phyloP scores from a whole-genome alignment of 2,888 invertebrate genomes.

The Hedychridium roseum region DNA sequence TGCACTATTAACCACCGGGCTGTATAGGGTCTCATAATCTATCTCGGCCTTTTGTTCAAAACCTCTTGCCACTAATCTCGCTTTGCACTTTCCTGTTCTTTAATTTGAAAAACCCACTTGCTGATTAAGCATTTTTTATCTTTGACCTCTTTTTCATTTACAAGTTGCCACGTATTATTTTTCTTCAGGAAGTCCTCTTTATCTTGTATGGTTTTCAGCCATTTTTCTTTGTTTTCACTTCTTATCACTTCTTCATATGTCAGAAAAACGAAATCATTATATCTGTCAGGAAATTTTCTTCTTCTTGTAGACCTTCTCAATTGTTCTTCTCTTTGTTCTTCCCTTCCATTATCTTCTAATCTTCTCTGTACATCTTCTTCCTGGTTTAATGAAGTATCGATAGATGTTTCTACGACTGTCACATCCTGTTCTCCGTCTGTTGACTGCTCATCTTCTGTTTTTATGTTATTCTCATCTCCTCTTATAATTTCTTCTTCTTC shows the following conservation, averaged over 20 bases:
- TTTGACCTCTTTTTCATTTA: neutral
- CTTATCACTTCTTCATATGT: neutral
- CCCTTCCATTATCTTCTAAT: too few relatives aligned
- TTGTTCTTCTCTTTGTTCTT: neutral
- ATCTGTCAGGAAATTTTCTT: neutral
- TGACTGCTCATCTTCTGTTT: neutral
- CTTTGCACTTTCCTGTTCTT: neutral
- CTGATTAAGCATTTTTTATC: neutral
- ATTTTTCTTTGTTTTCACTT: neutral
- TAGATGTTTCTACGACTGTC: too few relatives aligned
- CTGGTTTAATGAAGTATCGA: too few relatives aligned
- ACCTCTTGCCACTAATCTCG: neutral
- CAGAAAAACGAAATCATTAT: neutral
- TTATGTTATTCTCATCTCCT: neutral
- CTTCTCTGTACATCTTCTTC: too few relatives aligned
- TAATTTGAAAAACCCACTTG: neutral
- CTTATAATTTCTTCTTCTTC: neutral
- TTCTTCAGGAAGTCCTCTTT: neutral
- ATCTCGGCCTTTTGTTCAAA: neutral
- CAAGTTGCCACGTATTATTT: slow-evolving; percentile 1
- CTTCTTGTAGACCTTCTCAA: neutral
- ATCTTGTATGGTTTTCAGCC: neutral
- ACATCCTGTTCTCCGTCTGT: too few relatives aligned
- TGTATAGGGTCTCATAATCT: neutral
- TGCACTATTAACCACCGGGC: neutral